These are phyloP conservation scores for Drosophila neocordata DNA, from an alignment of 1,140 invertebrate species.

Conservation along the genomic window DNA sequence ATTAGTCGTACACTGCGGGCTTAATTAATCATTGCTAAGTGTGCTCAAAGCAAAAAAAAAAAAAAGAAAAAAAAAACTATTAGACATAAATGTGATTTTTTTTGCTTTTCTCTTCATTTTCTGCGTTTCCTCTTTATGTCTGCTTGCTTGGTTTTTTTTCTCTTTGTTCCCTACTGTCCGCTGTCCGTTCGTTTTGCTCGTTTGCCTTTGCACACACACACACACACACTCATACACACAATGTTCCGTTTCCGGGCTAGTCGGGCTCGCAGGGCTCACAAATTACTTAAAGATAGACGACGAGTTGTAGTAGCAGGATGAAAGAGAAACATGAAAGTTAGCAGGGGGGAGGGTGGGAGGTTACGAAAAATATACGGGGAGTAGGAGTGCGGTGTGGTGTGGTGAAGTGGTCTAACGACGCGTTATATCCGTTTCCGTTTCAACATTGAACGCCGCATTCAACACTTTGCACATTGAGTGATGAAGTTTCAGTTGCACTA, in stretches of 20 bases:
- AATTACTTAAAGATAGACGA: constrained; percentile 75
- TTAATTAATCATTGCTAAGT: constrained; percentile 75
- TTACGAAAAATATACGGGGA: background rate
- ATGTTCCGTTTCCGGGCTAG: constrained; percentile 56
- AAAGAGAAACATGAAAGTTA: constrained; percentile 16
- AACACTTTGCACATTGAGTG: constrained; percentile 65
- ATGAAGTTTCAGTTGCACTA: constrained; percentile 54
- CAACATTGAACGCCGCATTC: constrained; percentile 58
- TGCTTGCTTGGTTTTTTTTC: constrained; percentile 6
- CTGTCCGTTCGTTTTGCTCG: constrained; percentile 25
- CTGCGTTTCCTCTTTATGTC: constrained; percentile 14
- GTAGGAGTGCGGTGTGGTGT: background rate
- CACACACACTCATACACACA: background rate
- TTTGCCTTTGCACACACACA: constrained; percentile 27
- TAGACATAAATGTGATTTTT: constrained; percentile 75
- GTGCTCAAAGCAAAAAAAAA: constrained; percentile 35
- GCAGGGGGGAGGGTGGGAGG: background rate
- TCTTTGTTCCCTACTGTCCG: background rate
- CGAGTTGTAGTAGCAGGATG: background rate
- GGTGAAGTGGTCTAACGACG: constrained; percentile 49
- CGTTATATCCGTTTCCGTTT: constrained; percentile 75
- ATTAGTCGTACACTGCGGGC: constrained; percentile 70
- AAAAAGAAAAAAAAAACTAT: constrained; percentile 36
- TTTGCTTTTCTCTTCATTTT: constrained; percentile 33
- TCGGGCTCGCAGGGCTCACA: constrained; percentile 52